These are phyloP conservation scores for Tursiops truncatus DNA, from an alignment of 2,113 vertebrate species.

Conservation along the genomic window DNA sequence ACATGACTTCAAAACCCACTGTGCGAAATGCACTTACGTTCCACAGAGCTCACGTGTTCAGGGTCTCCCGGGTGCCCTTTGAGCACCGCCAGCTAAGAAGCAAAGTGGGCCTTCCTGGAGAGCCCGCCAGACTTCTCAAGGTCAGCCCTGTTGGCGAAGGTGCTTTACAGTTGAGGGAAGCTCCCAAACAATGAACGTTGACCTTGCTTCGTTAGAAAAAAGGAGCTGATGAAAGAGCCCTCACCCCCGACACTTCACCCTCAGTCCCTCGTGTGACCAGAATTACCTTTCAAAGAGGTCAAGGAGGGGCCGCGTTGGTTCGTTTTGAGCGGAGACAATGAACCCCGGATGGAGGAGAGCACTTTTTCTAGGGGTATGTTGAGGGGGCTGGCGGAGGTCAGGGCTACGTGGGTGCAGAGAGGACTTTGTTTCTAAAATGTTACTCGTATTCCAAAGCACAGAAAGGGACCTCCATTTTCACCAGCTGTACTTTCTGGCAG, in stretches of 20 bases:
- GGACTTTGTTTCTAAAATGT: not conserved
- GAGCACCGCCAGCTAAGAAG: not conserved
- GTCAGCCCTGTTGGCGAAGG: not conserved
- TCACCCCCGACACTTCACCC: not conserved
- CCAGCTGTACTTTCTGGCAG: not conserved
- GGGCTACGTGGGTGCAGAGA: not conserved
- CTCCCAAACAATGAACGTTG: not conserved
- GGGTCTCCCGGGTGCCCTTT: not conserved
- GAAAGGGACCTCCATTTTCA: not conserved
- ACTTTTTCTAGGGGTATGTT: not conserved
- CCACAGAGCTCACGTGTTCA: accelerated
- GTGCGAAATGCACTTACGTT: accelerated
- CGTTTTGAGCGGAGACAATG: not conserved
- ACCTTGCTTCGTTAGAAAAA: not conserved
- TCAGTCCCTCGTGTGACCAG: not conserved
- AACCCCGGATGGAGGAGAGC: accelerated
- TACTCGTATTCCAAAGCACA: not conserved
- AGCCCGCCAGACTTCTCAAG: not conserved
- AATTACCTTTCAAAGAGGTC: not conserved
- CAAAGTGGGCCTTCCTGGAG: not conserved
- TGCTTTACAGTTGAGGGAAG: accelerated
- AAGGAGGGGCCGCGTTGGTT: not conserved
- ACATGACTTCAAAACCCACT: not conserved
- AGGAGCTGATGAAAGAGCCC: not conserved
- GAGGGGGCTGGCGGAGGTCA: not conserved